Evolutionary conservation across 2,888 invertebrate species (phyloP).

Genomic region (Volucella zonaria): DNA sequence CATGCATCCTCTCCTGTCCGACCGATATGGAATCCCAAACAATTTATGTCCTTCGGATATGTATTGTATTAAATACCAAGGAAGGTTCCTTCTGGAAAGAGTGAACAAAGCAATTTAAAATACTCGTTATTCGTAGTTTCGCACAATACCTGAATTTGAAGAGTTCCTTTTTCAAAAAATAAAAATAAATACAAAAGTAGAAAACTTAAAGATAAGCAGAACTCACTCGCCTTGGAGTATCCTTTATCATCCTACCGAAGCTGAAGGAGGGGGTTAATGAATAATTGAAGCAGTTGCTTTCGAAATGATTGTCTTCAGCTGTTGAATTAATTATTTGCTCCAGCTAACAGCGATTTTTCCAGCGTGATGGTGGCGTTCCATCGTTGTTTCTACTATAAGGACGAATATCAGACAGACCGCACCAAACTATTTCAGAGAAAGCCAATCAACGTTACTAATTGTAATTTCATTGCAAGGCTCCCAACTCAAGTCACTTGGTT

Average conservation of each 20-base stretch:
- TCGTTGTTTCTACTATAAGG: constrained; percentile 12
- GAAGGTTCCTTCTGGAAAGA: not conserved
- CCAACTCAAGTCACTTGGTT: constrained; percentile 9
- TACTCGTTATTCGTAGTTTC: constrained; percentile 13
- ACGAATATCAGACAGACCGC: not conserved
- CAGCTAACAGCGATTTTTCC: constrained; percentile 41
- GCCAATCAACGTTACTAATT: constrained; percentile 63
- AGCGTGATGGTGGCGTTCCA: not conserved
- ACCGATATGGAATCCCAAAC: constrained; percentile 17
- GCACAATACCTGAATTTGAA: constrained; percentile 11
- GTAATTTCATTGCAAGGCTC: constrained; percentile 53
- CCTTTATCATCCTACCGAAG: not conserved
- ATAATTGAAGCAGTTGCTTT: constrained; percentile 69
- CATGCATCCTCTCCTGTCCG: not conserved
- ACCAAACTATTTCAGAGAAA: constrained; percentile 1
- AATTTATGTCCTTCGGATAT: constrained; percentile 32
- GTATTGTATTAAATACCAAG: constrained; percentile 26
- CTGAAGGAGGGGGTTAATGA: constrained; percentile 51
- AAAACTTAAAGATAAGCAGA: constrained; percentile 14
- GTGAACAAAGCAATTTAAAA: constrained; percentile 14
- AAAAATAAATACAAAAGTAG: constrained; percentile 1
- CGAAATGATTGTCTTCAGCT: constrained; percentile 64
- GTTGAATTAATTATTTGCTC: constrained; percentile 69
- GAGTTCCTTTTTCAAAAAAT: not conserved
- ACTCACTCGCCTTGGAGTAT: not conserved